Evolutionary conservation across 2,797 vertebrate species (phyloP), one percentile per base, ranked within the genome.

Genomic region (Pagetopsis macropterus): DNA sequence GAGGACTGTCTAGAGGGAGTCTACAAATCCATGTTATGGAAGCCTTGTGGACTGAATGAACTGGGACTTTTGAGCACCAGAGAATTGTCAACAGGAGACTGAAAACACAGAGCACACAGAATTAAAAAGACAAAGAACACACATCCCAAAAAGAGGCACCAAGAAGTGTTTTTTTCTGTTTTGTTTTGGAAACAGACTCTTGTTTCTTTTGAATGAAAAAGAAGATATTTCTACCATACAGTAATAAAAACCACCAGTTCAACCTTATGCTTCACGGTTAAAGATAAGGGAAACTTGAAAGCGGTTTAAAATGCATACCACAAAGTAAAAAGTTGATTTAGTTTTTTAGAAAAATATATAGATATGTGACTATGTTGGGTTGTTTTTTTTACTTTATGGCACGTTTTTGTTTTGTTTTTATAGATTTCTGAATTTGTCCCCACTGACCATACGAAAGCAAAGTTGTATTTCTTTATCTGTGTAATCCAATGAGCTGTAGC

Each of bases 301-400:
- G 91, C 93, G 92, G 93, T 94, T 94, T 94, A 91, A 93, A 95
- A 94, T 81, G 82, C 81, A 86, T 81, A 89, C 85, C 82, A 91
- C 80, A 85, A 90, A 92, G 60, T 91, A 94, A 95, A 95, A 95
- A 90, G 90, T 95, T 94, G 73, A 94, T 97, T 97, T 97, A 95
- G 95, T 96, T 97, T 97, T 97, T 94, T 96, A 97, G 95, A 95
- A 95, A 45, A 12, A 94, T 95, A 96, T 95, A 96, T 95, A 96
- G 93, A 95, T 94, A 95, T 96, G 94, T 96, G 93, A 87, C 65
- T 86, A 80, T 37, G 8, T 37, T 9, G 33, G 33, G 91, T 96
- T 96, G 74, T 81, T 89, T 95, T 91, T 91, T 92, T 41, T 45
- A 93, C 93, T 93, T 91, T 94, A 95, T 85, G 94, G 89, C 86